These are phyloP conservation scores for Trinectes maculatus DNA, from an alignment of 2,113 vertebrate species.

Conservation along the genomic window DNA sequence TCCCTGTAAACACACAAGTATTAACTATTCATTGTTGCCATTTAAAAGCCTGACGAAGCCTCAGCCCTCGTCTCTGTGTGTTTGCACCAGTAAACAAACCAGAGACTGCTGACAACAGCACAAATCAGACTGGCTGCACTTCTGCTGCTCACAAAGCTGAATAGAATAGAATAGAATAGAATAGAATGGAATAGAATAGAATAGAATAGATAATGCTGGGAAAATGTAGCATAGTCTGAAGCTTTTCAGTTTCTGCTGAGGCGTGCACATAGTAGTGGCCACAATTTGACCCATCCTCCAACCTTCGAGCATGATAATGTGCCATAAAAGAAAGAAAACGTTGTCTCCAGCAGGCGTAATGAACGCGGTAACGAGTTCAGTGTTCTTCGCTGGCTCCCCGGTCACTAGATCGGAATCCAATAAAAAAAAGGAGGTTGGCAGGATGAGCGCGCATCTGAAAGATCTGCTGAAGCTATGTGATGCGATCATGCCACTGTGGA, in stretches of 20 bases:
- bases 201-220: too few relatives aligned
- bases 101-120: too few relatives aligned
- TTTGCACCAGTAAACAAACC: too few relatives aligned
- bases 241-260: too few relatives aligned
- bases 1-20: conserved; percentile 12
- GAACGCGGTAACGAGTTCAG: not conserved
- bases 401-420: not conserved
- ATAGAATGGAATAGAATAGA: too few relatives aligned
- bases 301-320: not conserved
- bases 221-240: too few relatives aligned
- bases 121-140: too few relatives aligned
- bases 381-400: not conserved
- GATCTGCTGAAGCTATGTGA: not conserved
- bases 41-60: not conserved
- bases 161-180: too few relatives aligned
- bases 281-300: not conserved
- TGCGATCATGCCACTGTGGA: not conserved
- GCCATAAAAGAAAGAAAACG: not conserved
- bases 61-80: too few relatives aligned
- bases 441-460: not conserved
- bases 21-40: conserved; percentile 3
- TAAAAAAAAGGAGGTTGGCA: too few relatives aligned
- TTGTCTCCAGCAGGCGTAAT: not conserved
- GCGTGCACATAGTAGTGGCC: not conserved
- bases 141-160: too few relatives aligned